Evolutionary conservation across 2,888 invertebrate genomes (phyloP), one percentile per base, ranked within the genome.

Genomic region (Pocota personata): DNA sequence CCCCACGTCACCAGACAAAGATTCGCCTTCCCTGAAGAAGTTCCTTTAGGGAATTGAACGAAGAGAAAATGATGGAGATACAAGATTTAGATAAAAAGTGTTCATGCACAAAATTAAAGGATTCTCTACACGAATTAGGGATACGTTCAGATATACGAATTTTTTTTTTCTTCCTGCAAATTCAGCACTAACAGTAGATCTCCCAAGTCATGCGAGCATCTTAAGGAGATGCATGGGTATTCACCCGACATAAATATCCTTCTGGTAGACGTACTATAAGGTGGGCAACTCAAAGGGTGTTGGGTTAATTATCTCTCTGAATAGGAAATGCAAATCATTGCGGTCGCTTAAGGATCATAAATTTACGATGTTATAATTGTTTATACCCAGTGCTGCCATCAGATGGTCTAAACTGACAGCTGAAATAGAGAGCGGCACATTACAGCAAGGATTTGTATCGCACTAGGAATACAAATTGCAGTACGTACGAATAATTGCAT

Each of bases 241-340:
- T 40, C 69, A 75, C 19, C 64, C 40, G 57, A 43, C 84, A 79
- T 84, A 84, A 79, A 84, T 84, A 84, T 73, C 62, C 48, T 69
- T 48, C 6, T 24, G 19, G 14, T 14, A 37, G 30, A 79, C 73
- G 69, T 84, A 67, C 57, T 50, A 66, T 40, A 40, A 40, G 4
- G 67, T 72, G 67, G 62, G 19, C 43, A 57, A 50, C 32, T 67
- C 46, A 40, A 55, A 48, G 48, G 62, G 48, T 27, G 52, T 40
- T 16, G 27, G 64, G 79, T 75, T 75, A 84, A 84, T 84, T 84
- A 84, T 75, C 57, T 75, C 19, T 50, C 37, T 19, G 27, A 69
- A 75, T 48, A 64, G 69, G 69, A 84, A 84, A 79, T 75, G 86
- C 86, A 86, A 82, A 80, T 86, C 86, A 86, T 82, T 76, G 75